These are phyloP conservation scores for Oxygymnocypris stewartii DNA, from an alignment of 2,113 vertebrate genomes.

Conservation along the genomic window DNA sequence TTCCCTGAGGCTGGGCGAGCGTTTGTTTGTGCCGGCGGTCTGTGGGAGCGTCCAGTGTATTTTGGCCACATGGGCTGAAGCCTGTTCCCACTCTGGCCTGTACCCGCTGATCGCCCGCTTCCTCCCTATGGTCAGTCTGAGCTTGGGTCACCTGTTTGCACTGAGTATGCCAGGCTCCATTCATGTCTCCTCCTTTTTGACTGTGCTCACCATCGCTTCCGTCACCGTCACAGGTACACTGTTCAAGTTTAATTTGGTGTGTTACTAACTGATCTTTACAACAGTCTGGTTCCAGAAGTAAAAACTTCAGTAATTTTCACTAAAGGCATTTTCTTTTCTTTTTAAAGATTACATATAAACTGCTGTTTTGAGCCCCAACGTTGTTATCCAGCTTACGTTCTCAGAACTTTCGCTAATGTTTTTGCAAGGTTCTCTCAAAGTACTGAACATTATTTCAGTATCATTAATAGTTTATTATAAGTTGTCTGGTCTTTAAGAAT, in stretches of 20 bases:
- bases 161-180: conserved; percentile 54
- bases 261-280: neutral
- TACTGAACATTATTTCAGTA: neutral
- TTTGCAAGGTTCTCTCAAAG: neutral
- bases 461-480: neutral
- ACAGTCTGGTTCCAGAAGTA: neutral
- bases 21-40: conserved; percentile 72
- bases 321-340: too few species aligned
- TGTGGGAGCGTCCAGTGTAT: conserved; percentile 68
- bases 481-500: neutral
- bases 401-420: neutral
- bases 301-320: too few species aligned
- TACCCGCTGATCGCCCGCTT: conserved; percentile 62
- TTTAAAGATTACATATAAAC: neutral
- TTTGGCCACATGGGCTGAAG: conserved; percentile 69
- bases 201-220: conserved; percentile 61
- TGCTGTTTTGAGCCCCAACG: neutral
- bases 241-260: neutral
- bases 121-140: conserved; percentile 67
- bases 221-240: conserved; percentile 68
- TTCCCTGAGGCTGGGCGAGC: conserved; percentile 69
- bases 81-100: conserved; percentile 59
- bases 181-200: conserved; percentile 58
- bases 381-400: neutral
- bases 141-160: conserved; percentile 64